Evolutionary conservation across 2,113 vertebrate genomes (phyloP), one percentile per base, ranked within the genome.

Genomic region (Dicaeum eximium): DNA sequence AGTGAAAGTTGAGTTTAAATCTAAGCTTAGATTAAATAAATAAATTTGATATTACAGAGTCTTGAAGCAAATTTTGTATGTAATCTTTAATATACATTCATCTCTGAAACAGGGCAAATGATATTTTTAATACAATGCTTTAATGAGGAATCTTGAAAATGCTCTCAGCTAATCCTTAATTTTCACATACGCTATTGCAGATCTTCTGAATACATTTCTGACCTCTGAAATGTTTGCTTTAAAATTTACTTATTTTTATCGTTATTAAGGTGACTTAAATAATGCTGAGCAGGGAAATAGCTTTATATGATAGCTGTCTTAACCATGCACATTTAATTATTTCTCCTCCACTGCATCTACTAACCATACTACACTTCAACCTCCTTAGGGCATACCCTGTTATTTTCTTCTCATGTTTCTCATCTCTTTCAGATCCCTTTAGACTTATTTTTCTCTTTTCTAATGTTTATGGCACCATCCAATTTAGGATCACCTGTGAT

Each of bases 361-460:
- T 74, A 83, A 90, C 91, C 72, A 48, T 18, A 56, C 53, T 23
- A 12, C 64, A 62, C 82, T 78, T 80, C 85, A 67, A 53, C 51
- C 44, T 88, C 85, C 65, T 94, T 51, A 88, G 64, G 82, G 75
- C 38, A 80, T 69, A 73, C 21, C 10, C 35, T 62, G 13, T 84
- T 93, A 80, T 93, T 92, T 88, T 86, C 50, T 77, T 77, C 67
- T 90, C 40, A 65, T 45, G 56, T 72, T 95, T 90, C 53, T 92
- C 48, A 78, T 53, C n/a, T 86, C 72, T 83, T 83, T 90, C 72
- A 71, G 10, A 38, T 71, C 71, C 75, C 31, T 78, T 93, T 67
- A 93, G 48, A 83, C 13, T 85, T 88, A 56, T 27, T 93, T 86
- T 62, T 65, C 30, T 88, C 71, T 80, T 92, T 93, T 33, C 11